A percentile compares a stretch with the other conserved stretches of the same genome.
Evolutionary conservation across 2,797 vertebrate species (phyloP).

Genomic region (Sebastes baramenuke): DNA sequence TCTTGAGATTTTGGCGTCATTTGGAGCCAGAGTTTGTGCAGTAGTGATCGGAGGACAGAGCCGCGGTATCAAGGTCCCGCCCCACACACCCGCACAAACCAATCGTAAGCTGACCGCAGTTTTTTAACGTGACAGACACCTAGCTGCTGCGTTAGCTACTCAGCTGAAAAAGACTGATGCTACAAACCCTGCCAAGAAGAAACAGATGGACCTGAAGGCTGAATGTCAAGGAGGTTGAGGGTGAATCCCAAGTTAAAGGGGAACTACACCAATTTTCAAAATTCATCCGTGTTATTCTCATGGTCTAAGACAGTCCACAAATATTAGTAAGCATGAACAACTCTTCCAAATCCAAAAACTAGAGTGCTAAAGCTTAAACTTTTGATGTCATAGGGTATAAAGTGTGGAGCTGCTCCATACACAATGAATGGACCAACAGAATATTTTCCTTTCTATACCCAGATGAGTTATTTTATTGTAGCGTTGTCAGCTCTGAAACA

Average conservation of each 20-base stretch:
- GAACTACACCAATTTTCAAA: too few species aligned
- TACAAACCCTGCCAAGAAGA: slow-evolving; percentile 5
- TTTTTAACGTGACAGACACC: not conserved
- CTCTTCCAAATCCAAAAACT: too few species aligned
- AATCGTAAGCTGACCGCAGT: not conserved
- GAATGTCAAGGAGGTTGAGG: not conserved
- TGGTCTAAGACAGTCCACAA: too few species aligned
- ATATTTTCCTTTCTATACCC: too few species aligned
- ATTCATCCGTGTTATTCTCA: too few species aligned
- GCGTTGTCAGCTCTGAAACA: too few species aligned
- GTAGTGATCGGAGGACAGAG: not conserved
- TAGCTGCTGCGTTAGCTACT: not conserved
- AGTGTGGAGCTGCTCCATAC: too few species aligned
- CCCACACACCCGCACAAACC: not conserved
- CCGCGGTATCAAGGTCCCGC: not conserved
- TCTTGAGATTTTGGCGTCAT: not conserved
- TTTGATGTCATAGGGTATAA: too few species aligned
- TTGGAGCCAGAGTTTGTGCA: not conserved
- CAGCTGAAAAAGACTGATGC: not conserved
- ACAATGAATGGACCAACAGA: too few species aligned
- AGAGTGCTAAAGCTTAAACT: too few species aligned
- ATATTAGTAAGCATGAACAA: too few species aligned
- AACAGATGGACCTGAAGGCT: not conserved
- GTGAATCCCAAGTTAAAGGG: not conserved
- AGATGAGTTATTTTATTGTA: too few species aligned